Conservation (phyloP, 1,140 invertebrate genomes). For the Homalodisca vitripennis region DNA sequence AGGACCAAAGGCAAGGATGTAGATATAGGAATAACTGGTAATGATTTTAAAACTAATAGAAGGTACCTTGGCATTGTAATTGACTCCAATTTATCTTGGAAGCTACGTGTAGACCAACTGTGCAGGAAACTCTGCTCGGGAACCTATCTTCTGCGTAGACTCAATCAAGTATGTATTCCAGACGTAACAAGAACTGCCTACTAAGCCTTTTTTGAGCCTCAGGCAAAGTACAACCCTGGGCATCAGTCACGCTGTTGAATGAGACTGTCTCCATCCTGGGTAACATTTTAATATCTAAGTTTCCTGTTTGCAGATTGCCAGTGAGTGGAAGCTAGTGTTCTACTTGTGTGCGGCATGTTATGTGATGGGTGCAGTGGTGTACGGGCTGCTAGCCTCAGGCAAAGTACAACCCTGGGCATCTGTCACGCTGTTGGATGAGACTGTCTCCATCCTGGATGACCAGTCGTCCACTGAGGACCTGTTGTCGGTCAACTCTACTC, state of each 20-base stretch:
- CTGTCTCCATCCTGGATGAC: constrained; percentile 7
- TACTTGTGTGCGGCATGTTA: constrained; percentile 54
- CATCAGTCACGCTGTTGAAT: background rate
- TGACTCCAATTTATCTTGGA: too few species aligned
- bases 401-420: constrained; percentile 42
- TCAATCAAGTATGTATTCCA: too few species aligned
- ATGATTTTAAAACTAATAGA: too few species aligned
- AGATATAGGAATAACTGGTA: too few species aligned
- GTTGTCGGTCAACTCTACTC: constrained; percentile 1
- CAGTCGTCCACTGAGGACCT: constrained; percentile 9
- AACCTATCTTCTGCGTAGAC: too few species aligned
- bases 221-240: constrained; percentile 47
- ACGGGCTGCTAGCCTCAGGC: constrained; percentile 53
- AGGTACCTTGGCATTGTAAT: too few species aligned
- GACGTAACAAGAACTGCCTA: too few species aligned
- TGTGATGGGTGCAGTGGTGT: constrained; percentile 52
- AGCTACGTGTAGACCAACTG: too few species aligned
- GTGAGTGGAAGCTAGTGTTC: constrained; percentile 57
- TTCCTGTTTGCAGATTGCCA: constrained; percentile 32
- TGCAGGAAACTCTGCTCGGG: too few species aligned
- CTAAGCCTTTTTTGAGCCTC: too few species aligned
- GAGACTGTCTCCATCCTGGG: constrained; percentile 7
- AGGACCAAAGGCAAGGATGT: too few species aligned
- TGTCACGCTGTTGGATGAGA: background rate
- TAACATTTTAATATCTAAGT: too few species aligned